Evolutionary conservation across 2,113 vertebrate genomes (phyloP).

Genomic region (Xiphorhynchus elegans): DNA sequence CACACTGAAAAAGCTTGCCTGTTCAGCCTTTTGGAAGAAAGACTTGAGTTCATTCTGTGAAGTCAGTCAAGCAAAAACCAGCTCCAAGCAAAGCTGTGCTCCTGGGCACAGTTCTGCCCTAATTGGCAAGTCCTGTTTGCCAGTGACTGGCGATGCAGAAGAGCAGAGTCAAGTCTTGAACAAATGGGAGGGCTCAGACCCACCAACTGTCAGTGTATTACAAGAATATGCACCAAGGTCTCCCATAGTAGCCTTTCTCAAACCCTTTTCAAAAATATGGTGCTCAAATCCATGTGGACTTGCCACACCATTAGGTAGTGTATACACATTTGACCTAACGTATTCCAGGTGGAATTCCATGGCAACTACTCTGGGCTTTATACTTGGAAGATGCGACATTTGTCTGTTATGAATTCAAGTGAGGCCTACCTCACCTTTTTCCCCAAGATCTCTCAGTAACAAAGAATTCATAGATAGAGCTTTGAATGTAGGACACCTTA

Average conservation of each 20-base stretch:
- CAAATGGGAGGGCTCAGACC: neutral
- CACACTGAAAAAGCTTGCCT: neutral
- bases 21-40: neutral
- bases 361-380: neutral
- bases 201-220: neutral
- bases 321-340: fast-evolving
- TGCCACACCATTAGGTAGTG: neutral
- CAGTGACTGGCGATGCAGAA: neutral
- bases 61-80: neutral
- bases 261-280: too few species aligned
- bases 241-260: neutral
- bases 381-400: neutral
- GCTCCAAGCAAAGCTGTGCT: neutral
- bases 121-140: neutral
- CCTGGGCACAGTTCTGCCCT: neutral
- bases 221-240: neutral
- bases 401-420: neutral
- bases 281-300: neutral
- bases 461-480: neutral
- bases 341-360: neutral
- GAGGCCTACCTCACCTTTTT: neutral
- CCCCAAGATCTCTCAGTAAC: neutral
- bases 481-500: neutral
- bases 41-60: neutral
- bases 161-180: neutral